Percentiles rank a stretch among this genome's conserved stretches.
These are phyloP conservation scores for Rhagoletis zephyria DNA, from an alignment of 1,140 invertebrate genomes.

Conservation along the genomic window DNA sequence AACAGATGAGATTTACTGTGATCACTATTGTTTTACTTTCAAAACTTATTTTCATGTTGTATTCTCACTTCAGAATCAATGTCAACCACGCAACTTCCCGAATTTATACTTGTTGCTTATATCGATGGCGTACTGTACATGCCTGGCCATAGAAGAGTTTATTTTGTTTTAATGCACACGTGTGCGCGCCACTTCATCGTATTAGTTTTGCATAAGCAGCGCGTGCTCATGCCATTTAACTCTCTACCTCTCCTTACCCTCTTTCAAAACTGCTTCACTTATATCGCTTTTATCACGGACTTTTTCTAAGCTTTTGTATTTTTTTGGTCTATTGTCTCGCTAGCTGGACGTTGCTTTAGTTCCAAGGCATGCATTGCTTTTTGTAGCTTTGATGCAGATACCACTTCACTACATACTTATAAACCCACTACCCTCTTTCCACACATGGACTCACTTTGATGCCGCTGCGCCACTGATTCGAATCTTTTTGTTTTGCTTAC, in stretches of 20 bases:
- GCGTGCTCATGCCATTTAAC: constrained; percentile 14
- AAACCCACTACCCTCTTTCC: neutral
- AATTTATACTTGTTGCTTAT: too few relatives aligned
- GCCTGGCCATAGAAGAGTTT: neutral
- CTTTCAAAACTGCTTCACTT: neutral
- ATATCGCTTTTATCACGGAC: neutral
- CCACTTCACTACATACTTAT: neutral
- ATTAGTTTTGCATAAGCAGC: constrained; percentile 4
- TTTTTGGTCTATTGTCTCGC: neutral
- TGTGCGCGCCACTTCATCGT: neutral
- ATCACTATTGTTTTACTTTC: too few relatives aligned
- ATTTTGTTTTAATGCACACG: neutral
- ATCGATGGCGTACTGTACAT: too few relatives aligned
- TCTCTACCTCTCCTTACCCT: neutral
- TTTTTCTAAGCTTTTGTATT: neutral
- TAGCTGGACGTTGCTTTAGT: neutral
- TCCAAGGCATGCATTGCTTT: neutral
- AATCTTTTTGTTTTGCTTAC: constrained; percentile 17
- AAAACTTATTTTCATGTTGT: too few relatives aligned
- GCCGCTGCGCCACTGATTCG: neutral
- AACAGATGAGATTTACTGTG: too few relatives aligned
- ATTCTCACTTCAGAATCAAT: too few relatives aligned
- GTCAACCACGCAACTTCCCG: too few relatives aligned
- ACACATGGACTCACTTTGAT: neutral
- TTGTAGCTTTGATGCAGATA: neutral